Conservation (phyloP, 2,113 vertebrate genomes). For the human (Homo sapiens) region DNA sequence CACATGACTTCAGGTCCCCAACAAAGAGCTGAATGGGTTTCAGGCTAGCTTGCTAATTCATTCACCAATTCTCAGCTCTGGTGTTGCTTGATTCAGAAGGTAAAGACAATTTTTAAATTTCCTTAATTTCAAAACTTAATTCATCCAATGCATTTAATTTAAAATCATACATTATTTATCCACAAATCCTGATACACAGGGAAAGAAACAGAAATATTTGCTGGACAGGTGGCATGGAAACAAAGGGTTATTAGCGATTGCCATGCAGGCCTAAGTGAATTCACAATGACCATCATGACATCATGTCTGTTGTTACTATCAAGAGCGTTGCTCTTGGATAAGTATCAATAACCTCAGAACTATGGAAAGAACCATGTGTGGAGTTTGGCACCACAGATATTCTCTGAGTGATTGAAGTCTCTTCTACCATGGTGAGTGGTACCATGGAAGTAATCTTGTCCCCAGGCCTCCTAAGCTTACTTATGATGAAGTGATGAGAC, state of each 20-base stretch:
- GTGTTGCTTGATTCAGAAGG: not conserved
- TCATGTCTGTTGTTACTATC: accelerated
- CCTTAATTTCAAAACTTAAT: slow-evolving; percentile 1
- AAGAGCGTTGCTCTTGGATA: accelerated
- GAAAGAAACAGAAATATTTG: not conserved
- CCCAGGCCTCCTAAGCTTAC: not conserved
- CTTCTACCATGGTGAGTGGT: too few species aligned
- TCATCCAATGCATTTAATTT: not conserved
- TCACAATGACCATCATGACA: not conserved
- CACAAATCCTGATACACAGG: not conserved
- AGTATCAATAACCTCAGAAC: not conserved
- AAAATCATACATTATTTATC: not conserved
- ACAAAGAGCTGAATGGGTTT: not conserved
- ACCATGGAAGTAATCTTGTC: not conserved
- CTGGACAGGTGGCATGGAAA: not conserved
- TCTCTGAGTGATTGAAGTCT: not conserved
- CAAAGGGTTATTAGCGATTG: not conserved
- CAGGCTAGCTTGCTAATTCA: not conserved
- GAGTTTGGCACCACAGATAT: not conserved
- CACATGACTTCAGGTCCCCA: not conserved
- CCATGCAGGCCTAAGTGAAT: not conserved
- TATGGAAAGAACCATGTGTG: not conserved
- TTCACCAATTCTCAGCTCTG: not conserved
- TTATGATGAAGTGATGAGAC: not conserved
- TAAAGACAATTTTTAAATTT: not conserved